phyloP scores from a whole-genome alignment of 2,888 invertebrate genomes.

The Protophormia terraenovae region DNA sequence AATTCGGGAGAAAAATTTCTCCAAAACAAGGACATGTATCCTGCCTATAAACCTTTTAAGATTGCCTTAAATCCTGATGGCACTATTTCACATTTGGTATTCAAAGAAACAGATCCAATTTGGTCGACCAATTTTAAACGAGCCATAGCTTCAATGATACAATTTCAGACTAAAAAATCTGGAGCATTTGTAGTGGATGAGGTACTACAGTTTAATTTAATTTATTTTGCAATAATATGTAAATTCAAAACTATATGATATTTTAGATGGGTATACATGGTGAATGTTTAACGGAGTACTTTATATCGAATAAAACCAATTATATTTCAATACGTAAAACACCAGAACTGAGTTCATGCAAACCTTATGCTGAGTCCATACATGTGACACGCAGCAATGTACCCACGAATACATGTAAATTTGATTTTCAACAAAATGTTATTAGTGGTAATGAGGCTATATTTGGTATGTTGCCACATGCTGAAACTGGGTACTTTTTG shows the following conservation, averaged over 20 bases:
- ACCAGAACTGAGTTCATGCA: slow-evolving; percentile 80
- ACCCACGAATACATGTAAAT: slow-evolving; percentile 80
- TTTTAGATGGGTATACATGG: slow-evolving; percentile 84
- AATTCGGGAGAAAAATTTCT: slow-evolving; percentile 81
- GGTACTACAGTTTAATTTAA: slow-evolving; percentile 69
- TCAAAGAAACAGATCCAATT: slow-evolving; percentile 82
- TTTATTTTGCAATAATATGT: not conserved
- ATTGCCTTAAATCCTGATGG: slow-evolving; percentile 78
- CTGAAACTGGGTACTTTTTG: slow-evolving; percentile 79
- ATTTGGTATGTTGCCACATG: slow-evolving; percentile 78
- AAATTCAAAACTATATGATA: not conserved
- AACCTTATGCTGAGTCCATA: slow-evolving; percentile 79
- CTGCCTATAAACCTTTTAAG: slow-evolving; percentile 81
- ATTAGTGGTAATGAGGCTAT: slow-evolving; percentile 80
- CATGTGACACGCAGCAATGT: slow-evolving; percentile 80
- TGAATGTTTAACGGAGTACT: slow-evolving; percentile 82
- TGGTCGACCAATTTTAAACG: slow-evolving; percentile 88
- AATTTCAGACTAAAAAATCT: slow-evolving; percentile 82
- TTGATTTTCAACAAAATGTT: slow-evolving; percentile 81
- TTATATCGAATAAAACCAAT: slow-evolving; percentile 80
- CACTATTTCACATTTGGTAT: slow-evolving; percentile 78
- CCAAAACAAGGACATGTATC: slow-evolving; percentile 81
- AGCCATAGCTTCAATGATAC: slow-evolving; percentile 85
- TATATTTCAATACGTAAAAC: slow-evolving; percentile 80
- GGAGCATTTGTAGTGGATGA: slow-evolving; percentile 81